phyloP scores from a whole-genome alignment of 1,140 invertebrate species.

The Paramacrobiotus metropolitanus region DNA sequence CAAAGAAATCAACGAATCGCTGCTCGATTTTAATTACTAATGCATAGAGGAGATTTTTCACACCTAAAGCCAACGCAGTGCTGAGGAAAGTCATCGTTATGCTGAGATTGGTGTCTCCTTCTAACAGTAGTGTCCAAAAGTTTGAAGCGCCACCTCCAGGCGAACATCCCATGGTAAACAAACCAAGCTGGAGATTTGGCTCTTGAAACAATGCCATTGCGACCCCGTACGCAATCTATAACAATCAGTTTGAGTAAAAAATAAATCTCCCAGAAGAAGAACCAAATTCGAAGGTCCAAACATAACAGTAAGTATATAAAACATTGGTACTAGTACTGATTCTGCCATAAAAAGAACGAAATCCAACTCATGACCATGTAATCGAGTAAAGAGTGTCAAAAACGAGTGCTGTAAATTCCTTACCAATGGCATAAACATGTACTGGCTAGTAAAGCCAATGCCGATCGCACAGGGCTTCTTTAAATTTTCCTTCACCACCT shows the following conservation, averaged over 20 bases:
- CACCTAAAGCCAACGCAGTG: slow-evolving; percentile 55
- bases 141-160: slow-evolving; percentile 64
- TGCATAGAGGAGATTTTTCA: too few relatives aligned
- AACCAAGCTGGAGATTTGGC: slow-evolving; percentile 47
- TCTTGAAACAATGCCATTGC: slow-evolving; percentile 28
- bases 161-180: slow-evolving; percentile 71
- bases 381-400: too few relatives aligned
- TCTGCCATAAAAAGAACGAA: too few relatives aligned
- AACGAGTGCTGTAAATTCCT: too few relatives aligned
- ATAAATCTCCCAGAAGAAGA: neutral
- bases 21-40: too few relatives aligned
- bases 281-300: neutral
- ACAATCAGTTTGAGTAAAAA: neutral
- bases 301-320: neutral
- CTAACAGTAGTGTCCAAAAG: slow-evolving; percentile 25
- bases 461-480: slow-evolving; percentile 50
- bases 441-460: slow-evolving; percentile 60
- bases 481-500: slow-evolving; percentile 39
- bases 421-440: slow-evolving; percentile 66
- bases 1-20: too few relatives aligned
- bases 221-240: slow-evolving; percentile 12
- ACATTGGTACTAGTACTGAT: too few relatives aligned
- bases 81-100: slow-evolving; percentile 48
- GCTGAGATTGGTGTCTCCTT: slow-evolving; percentile 42
- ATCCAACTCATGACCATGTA: too few relatives aligned